These are phyloP conservation scores for Burhinus bistriatus DNA, from an alignment of 2,113 vertebrate species.

Conservation along the genomic window DNA sequence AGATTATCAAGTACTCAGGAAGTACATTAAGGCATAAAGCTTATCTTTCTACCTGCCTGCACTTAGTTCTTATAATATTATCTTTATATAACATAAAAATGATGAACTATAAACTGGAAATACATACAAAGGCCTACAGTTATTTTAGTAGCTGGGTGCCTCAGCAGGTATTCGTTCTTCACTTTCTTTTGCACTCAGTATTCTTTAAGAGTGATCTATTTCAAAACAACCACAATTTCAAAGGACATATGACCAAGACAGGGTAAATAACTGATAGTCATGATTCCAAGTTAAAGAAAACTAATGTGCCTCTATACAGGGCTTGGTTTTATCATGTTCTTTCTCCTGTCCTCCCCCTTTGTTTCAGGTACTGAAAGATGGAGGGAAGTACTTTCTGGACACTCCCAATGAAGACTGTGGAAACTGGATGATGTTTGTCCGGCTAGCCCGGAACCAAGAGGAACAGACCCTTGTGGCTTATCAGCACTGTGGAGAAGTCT, in stretches of 20 bases:
- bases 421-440: conserved; percentile 75
- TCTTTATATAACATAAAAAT: conserved; percentile 38
- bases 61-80: conserved; percentile 49
- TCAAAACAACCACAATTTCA: neutral
- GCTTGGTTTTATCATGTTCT: neutral
- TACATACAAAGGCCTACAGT: conserved; percentile 13
- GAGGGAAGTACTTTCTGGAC: conserved; percentile 66
- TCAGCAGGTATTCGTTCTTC: neutral
- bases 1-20: conserved; percentile 56
- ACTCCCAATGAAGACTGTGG: conserved; percentile 70
- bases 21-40: conserved; percentile 41
- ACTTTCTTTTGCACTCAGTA: neutral
- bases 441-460: conserved; percentile 63
- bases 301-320: neutral
- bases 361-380: conserved; percentile 65
- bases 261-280: neutral
- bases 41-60: conserved; percentile 49
- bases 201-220: neutral
- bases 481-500: conserved; percentile 69
- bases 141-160: neutral
- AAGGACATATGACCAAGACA: neutral
- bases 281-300: neutral
- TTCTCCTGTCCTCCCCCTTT: neutral
- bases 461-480: conserved; percentile 70
- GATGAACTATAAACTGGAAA: conserved; percentile 52